A percentile compares a stretch with the other conserved stretches of the same genome.
phyloP scores from a whole-genome alignment of 2,113 vertebrate genomes.

The Paratilapia polleni region DNA sequence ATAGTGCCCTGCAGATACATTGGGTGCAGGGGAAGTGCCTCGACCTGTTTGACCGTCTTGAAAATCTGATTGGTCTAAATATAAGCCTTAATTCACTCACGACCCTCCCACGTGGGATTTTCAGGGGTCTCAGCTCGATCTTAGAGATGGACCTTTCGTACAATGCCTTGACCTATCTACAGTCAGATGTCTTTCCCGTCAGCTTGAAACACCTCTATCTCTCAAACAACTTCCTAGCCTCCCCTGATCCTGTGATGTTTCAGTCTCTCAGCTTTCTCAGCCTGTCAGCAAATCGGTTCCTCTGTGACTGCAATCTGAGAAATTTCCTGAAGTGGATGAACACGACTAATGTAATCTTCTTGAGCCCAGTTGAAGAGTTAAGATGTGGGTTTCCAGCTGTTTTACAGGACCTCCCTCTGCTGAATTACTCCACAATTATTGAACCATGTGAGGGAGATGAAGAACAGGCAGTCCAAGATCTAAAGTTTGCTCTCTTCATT shows the following conservation, averaged over 20 bases:
- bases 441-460: slow-evolving; percentile 76
- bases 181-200: slow-evolving; percentile 77
- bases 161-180: slow-evolving; percentile 83
- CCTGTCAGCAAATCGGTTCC: slow-evolving; percentile 82
- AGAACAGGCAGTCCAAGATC: slow-evolving; percentile 38
- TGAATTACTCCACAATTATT: slow-evolving; percentile 5
- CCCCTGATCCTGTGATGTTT: slow-evolving; percentile 83
- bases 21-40: slow-evolving; percentile 82
- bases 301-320: slow-evolving; percentile 85
- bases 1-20: slow-evolving; percentile 83
- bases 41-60: slow-evolving; percentile 83
- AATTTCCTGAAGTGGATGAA: slow-evolving; percentile 84
- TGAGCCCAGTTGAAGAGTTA: slow-evolving; percentile 57
- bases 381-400: slow-evolving; percentile 80
- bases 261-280: slow-evolving; percentile 72
- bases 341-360: slow-evolving; percentile 76
- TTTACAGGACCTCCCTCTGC: slow-evolving; percentile 61
- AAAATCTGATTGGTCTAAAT: slow-evolving; percentile 73
- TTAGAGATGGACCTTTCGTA: slow-evolving; percentile 79
- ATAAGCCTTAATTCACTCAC: slow-evolving; percentile 83
- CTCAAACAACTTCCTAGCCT: slow-evolving; percentile 84
- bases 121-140: slow-evolving; percentile 82
- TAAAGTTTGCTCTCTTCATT: slow-evolving; percentile 80
- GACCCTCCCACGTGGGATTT: slow-evolving; percentile 82
- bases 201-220: slow-evolving; percentile 80